Evolutionary conservation across 2,113 vertebrate genomes (phyloP).

Genomic region (Cisticola juncidis): DNA sequence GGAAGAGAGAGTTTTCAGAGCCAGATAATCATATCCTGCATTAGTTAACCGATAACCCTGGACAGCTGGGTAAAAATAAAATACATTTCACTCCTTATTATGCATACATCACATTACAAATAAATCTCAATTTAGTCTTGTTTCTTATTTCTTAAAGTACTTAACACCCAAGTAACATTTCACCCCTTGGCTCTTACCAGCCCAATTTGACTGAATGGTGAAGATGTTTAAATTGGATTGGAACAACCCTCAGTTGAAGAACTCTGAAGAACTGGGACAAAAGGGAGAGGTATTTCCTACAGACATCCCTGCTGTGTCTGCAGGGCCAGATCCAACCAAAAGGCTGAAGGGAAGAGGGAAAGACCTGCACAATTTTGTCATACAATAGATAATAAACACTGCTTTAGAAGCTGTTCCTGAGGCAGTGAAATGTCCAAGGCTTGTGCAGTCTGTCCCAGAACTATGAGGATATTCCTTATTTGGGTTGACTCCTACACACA

Average conservation of each 20-base stretch:
- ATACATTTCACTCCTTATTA: neutral
- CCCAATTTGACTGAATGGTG: neutral
- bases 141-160: neutral
- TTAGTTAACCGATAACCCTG: constrained; percentile 92
- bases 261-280: neutral
- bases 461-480: neutral
- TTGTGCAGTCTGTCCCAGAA: neutral
- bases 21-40: constrained; percentile 93
- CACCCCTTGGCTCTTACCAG: neutral
- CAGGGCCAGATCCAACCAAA: neutral
- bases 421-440: neutral
- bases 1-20: constrained; percentile 90
- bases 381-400: neutral
- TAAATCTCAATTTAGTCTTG: neutral
- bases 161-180: neutral
- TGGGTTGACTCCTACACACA: neutral
- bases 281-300: neutral
- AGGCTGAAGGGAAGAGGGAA: neutral
- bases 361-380: neutral
- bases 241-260: neutral
- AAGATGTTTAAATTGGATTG: neutral
- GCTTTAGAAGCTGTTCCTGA: neutral
- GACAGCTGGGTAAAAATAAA: constrained; percentile 78
- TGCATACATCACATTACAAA: neutral
- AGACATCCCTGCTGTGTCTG: neutral